Evolutionary conservation across 2,797 vertebrate genomes (phyloP), one percentile per base, ranked within the genome.

Genomic region (Bradypodion ventrale): DNA sequence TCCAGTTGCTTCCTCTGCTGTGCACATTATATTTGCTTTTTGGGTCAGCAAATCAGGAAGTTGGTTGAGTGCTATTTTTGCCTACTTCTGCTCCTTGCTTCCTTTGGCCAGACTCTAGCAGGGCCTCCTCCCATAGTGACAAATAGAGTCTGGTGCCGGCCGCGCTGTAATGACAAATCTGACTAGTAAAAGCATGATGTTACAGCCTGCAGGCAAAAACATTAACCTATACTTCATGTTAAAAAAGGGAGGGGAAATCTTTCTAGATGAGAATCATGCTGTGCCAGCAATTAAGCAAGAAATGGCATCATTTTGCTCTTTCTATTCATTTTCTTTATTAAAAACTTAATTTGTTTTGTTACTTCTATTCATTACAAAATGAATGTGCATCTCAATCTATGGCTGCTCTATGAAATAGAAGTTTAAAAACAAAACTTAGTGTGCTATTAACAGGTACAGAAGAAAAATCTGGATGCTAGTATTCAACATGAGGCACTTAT

Each of bases 41-140:
- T 72, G 23, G 75, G 32, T 68, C 46, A 80, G 66, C 83, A 78
- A 75, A 81, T 76, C 72, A 42, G 77, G 84, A 91, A 87, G 81
- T 84, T 73, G 42, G 83, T 23, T 8, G 29, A 77, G 32, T 37
- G 68, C 83, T 35, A n/a, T 85, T 75, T 85, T 75, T 82, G 29
- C 65, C 59, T 56, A 27, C 9, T 56, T 73, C 15, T 42, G 78
- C 65, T 25, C 42, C 37, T 37, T 0, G 2, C 69, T 83, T 87
- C 73, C 52, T 83, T 78, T 83, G 32, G 44, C 65, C 29, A 25
- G 70, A 40, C 49, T 65, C 70, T 60, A n/a, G 79, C 32, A 32
- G 27, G 40, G 63, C 59, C 35, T 12, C 32, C 56, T 85, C 69
- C 82, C 68, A 42, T 1, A 52, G 70, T 27, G 78, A 82, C 37